Base-by-base conservation (phyloP, 2,888 invertebrate species). In the Branchipolynoe longqiensis region DNA sequence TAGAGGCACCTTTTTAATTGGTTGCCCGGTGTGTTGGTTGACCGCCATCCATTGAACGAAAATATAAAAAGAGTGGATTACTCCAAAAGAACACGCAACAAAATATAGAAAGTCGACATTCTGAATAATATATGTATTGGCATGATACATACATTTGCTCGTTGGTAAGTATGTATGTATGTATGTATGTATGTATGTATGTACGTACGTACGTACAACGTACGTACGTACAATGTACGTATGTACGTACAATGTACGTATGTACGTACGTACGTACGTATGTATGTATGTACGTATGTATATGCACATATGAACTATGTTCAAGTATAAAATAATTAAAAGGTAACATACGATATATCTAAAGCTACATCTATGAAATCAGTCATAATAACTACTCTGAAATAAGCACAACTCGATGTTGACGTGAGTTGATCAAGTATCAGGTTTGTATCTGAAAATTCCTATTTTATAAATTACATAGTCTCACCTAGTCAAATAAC, bases 141-240 rank as follows among this genome's bases (percentile, higher is more conserved):
- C n/a, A n/a, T n/a, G n/a, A 48, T 48, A 48, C 18, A 48, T 48
- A 48, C 18, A 48, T 48, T 14, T 62, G n/a, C n/a, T 14, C n/a
- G n/a, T 62, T 14, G 8, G n/a, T 62, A 62, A 12, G 31, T 62
- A 62, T 62, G n/a, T 62, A 62, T 62, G n/a, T 62, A 62, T n/a
- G n/a, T 62, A 62, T 6, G 31, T 62, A 62, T 62, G 31, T 62
- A 62, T 62, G 31, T 62, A 62, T 62, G 31, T 62, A 62, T 62
- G n/a, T n/a, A n/a, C n/a, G n/a, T n/a, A n/a, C n/a, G n/a, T n/a
- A n/a, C n/a, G n/a, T n/a, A n/a, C n/a, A n/a, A n/a, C n/a, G n/a
- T n/a, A n/a, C n/a, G n/a, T n/a, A n/a, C n/a, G n/a, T n/a, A n/a
- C n/a, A n/a, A n/a, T n/a, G n/a, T n/a, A n/a, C n/a, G n/a, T n/a